Percentiles rank a stretch among this genome's conserved stretches.
These are phyloP conservation scores for Pelodytes ibericus DNA, from an alignment of 2,797 vertebrate species.

Conservation along the genomic window DNA sequence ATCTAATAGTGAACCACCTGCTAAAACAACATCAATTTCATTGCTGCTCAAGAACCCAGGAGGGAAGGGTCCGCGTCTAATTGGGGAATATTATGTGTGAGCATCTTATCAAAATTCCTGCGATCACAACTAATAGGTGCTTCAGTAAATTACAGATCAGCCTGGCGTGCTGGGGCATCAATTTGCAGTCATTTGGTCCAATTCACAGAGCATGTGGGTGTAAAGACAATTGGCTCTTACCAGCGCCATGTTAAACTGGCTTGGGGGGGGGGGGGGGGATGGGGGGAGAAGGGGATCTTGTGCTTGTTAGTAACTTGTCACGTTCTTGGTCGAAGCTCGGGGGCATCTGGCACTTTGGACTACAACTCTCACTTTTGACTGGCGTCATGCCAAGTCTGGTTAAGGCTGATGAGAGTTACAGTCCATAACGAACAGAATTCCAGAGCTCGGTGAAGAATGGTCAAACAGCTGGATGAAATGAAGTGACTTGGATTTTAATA, in stretches of 20 bases:
- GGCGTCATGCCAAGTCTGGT: too few relatives aligned
- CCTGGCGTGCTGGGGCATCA: not conserved
- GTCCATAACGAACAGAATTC: too few relatives aligned
- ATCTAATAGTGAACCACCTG: conserved; percentile 36
- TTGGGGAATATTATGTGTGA: conserved; percentile 14
- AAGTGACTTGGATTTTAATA: too few relatives aligned
- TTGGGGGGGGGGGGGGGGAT: too few relatives aligned
- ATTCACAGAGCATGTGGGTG: conserved; percentile 13
- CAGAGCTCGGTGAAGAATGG: too few relatives aligned
- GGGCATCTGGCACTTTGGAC: too few relatives aligned
- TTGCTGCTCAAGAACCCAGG: not conserved
- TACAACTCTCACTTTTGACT: too few relatives aligned
- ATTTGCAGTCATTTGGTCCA: conserved; percentile 9
- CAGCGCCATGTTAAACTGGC: not conserved
- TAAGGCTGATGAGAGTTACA: too few relatives aligned
- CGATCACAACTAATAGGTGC: conserved; percentile 19
- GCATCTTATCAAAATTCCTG: conserved; percentile 1
- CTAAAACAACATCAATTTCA: conserved; percentile 45
- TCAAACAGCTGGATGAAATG: too few relatives aligned
- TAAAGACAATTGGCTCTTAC: not conserved
- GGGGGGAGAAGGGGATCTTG: too few relatives aligned
- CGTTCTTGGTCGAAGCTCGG: not conserved
- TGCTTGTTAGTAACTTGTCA: not conserved
- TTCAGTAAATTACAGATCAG: conserved; percentile 17
- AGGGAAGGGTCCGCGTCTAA: conserved; percentile 1